Evolutionary conservation across 2,888 invertebrate species (phyloP), one percentile per base, ranked within the genome.

Genomic region (Incurvaria masculella): DNA sequence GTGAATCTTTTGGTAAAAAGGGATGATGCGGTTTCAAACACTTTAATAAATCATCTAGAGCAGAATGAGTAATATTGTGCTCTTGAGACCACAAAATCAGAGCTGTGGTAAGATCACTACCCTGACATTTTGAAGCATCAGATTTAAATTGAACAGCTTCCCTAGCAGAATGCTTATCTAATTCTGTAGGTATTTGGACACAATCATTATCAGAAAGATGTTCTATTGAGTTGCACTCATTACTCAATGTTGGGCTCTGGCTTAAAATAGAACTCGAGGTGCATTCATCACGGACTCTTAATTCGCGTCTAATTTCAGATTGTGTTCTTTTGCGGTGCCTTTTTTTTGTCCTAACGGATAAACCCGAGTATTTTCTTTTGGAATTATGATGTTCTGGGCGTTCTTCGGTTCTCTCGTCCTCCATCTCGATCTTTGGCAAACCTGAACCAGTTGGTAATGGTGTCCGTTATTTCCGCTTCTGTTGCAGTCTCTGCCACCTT

Each of bases 351-450:
- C 27, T 14, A 10, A 10, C 27, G 8, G 27, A 27, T 27, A 27
- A 8, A 8, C 27, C 27, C 8, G 27, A 45, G n/a, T n/a, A n/a
- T n/a, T n/a, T n/a, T n/a, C n/a, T n/a, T n/a, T n/a, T n/a, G n/a
- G n/a, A n/a, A n/a, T n/a, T n/a, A n/a, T n/a, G n/a, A n/a, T n/a
- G n/a, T n/a, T n/a, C n/a, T n/a, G n/a, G n/a, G n/a, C n/a, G 38
- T 26, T 45, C 49, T 49, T 27, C 49, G 49, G 38, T 33, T 19
- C 42, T 49, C 49, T 18, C 43, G 16, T 20, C 46, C 43, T 49
- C 49, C 49, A 45, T 49, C 45, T 17, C 49, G 45, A 21, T 49
- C 49, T 23, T 49, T 49, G 26, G 42, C 43, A 46, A 49, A 49
- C 42, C 49, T 45, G 38, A 49, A 49, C 49, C 49, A 49, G 21